Base-by-base conservation (phyloP, 2,888 invertebrate species). In the Acleris literana region DNA sequence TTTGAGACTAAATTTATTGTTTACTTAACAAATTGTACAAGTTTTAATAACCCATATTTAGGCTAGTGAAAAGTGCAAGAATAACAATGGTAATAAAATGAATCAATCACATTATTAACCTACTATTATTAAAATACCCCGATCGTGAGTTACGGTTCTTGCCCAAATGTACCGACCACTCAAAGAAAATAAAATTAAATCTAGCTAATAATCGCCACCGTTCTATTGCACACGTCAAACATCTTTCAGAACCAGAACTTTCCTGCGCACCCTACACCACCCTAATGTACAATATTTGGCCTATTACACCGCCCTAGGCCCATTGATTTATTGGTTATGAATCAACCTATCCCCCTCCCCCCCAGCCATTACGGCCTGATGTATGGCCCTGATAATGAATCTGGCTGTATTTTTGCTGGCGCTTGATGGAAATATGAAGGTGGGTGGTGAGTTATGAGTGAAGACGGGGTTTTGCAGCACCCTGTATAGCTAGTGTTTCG, bases 281-380 rank as follows among this genome's bases (percentile, higher is more conserved):
- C 80, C 78, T 77, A 77, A 76, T 73, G 74, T 78, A 82, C 87
- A 89, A 88, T 90, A 90, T 90, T 90, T 87, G 87, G 85, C 85
- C 90, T 88, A 90, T 91, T 90, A 91, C 87, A 73, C 76, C 82
- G 75, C 82, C 85, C 81, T 81, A 74, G 77, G 79, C 79, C 78
- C 87, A 91, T 92, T 92, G 92, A 92, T 92, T 92, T 92, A 92
- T 92, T 78, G 91, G 88, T 90, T 90, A 92, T 91, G 90, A 92
- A 92, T 92, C 92, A 90, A 84, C 87, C 86, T 74, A 82, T 74
- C 78, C 76, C 77, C 79, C 73, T 75, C 69, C 67, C 79, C 72
- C 74, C 73, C 71, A 68, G 76, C 85, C 83, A 86, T 87, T 85
- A 86, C 79, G 72, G 76, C 69, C 73, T 70, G 70, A 72, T 72